These are phyloP conservation scores for Uloborus diversus DNA, from an alignment of 1,140 invertebrate genomes.

Conservation along the genomic window DNA sequence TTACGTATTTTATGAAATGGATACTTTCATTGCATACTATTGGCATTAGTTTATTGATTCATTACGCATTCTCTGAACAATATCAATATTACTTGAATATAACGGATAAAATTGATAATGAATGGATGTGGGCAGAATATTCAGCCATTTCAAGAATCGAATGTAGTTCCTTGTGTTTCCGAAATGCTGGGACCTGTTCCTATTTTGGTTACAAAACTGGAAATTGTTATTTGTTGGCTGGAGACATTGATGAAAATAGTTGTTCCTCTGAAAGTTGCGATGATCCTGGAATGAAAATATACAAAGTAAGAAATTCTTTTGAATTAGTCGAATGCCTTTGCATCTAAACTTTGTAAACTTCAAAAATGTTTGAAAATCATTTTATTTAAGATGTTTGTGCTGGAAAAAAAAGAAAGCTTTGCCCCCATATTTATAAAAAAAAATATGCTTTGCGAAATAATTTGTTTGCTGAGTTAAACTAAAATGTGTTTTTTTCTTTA, in stretches of 20 bases:
- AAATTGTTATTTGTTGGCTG: background rate
- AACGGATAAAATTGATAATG: background rate
- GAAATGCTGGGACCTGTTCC: background rate
- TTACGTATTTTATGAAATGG: no score
- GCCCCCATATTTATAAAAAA: no score
- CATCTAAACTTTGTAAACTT: background rate
- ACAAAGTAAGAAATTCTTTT: conserved; percentile 9
- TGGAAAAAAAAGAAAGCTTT: no score
- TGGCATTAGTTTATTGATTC: no score
- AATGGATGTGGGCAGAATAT: background rate
- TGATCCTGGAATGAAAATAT: conserved; percentile 12
- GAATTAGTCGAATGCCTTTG: background rate
- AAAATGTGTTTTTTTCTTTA: no score
- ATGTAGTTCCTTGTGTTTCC: background rate
- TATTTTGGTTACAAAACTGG: conserved; percentile 5
- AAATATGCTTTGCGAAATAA: no score
- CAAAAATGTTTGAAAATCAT: no score
- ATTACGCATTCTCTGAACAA: no score
- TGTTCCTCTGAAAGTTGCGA: background rate
- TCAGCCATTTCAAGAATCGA: background rate
- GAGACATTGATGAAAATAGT: background rate
- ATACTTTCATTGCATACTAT: no score
- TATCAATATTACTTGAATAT: background rate
- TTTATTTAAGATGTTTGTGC: no score
- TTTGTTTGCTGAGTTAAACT: no score